Conservation (phyloP, 1,140 invertebrate species). For the Ericerus pela region DNA sequence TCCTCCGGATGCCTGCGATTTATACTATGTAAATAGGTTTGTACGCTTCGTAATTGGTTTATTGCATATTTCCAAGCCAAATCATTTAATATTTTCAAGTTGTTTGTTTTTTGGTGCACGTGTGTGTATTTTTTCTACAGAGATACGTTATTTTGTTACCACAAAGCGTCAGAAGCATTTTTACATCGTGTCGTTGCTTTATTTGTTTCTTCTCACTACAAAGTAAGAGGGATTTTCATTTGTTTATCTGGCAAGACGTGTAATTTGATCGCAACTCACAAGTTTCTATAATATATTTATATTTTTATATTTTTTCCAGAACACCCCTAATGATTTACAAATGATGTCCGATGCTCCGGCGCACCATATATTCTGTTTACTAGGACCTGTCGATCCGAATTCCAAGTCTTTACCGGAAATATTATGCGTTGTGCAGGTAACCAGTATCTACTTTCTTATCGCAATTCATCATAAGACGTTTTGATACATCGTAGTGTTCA, state of each 20-base stretch:
- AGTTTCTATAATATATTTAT: not conserved
- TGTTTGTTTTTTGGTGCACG: not conserved
- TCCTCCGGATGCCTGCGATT: slow-evolving; percentile 70
- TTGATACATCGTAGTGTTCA: slow-evolving; percentile 8
- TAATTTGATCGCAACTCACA: not conserved
- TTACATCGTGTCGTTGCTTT: slow-evolving; percentile 81
- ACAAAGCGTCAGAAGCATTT: slow-evolving; percentile 89
- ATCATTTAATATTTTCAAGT: not conserved
- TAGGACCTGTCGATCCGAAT: slow-evolving; percentile 65
- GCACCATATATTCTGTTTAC: slow-evolving; percentile 89
- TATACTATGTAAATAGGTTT: slow-evolving; percentile 73
- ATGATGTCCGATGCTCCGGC: slow-evolving; percentile 97
- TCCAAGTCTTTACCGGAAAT: slow-evolving; percentile 72
- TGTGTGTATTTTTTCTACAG: slow-evolving; percentile 32
- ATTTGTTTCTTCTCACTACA: slow-evolving; percentile 96
- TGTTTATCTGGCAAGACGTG: not conserved
- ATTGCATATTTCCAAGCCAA: too few relatives aligned
- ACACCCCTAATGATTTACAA: slow-evolving; percentile 97
- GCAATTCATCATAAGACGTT: not conserved
- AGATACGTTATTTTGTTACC: slow-evolving; percentile 94
- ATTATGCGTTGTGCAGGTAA: slow-evolving; percentile 72
- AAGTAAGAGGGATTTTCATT: slow-evolving; percentile 36
- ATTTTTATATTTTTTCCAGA: slow-evolving; percentile 39
- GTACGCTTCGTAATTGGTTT: too few relatives aligned
- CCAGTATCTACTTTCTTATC: slow-evolving; percentile 6